Evolutionary conservation across 2,888 invertebrate genomes (phyloP).

Genomic region (Noctua janthina): DNA sequence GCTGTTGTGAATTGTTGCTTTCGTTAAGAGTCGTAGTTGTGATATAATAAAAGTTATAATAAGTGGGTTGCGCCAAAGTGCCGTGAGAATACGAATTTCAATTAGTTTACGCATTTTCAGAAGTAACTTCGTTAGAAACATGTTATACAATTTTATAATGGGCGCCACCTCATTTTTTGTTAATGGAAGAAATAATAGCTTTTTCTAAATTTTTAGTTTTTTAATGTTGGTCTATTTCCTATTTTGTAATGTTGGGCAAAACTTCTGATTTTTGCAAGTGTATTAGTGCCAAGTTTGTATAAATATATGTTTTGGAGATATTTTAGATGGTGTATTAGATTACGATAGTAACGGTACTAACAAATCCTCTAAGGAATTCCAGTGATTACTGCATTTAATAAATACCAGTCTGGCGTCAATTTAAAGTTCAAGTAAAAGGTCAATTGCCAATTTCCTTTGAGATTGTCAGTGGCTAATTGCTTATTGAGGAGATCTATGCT

Average conservation of each 20-base stretch:
- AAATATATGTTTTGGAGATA: background rate
- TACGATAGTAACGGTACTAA: background rate
- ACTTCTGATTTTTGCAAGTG: background rate
- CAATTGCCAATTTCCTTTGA: conserved; percentile 89
- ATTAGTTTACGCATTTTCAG: conserved; percentile 57
- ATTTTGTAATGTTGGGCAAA: background rate
- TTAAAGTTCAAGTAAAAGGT: conserved; percentile 86
- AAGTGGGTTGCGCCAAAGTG: conserved; percentile 64
- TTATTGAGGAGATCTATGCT: conserved; percentile 75
- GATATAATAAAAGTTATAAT: conserved; percentile 62
- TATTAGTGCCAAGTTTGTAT: background rate
- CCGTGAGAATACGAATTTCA: conserved; percentile 67
- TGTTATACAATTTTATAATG: conserved; percentile 59
- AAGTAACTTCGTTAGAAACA: conserved; percentile 44
- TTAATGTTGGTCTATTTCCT: conserved; percentile 17
- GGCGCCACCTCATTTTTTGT: conserved; percentile 40
- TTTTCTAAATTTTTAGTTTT: conserved; percentile 43
- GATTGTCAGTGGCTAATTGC: conserved; percentile 87
- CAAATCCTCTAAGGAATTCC: conserved; percentile 40
- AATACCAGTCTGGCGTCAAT: conserved; percentile 76
- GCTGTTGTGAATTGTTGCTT: conserved; percentile 63
- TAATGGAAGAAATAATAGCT: conserved; percentile 49
- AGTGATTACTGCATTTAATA: conserved; percentile 65
- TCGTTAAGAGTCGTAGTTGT: conserved; percentile 57
- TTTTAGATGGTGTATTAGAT: background rate